Conservation (phyloP, 2,888 invertebrate species). For the Keiferia lycopersicella region DNA sequence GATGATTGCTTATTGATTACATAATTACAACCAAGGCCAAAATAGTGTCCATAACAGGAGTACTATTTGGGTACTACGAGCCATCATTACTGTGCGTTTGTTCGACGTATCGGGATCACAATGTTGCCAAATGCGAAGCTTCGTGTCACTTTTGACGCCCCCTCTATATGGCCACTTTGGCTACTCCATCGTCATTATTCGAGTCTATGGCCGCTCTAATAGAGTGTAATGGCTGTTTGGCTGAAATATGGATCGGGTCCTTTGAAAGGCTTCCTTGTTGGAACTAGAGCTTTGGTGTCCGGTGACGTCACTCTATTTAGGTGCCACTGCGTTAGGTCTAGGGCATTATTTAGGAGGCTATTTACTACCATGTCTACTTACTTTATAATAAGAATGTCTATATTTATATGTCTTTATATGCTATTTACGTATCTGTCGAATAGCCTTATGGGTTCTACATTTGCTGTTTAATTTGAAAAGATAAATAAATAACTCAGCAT, state of each 20-base stretch:
- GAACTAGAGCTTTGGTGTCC: slow-evolving; percentile 28
- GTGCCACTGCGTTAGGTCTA: too few species aligned
- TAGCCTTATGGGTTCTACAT: too few species aligned
- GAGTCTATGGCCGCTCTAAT: slow-evolving; percentile 50
- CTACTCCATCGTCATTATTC: slow-evolving; percentile 12
- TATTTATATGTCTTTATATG: too few species aligned
- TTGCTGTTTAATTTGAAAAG: too few species aligned
- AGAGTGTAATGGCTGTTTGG: slow-evolving; percentile 52
- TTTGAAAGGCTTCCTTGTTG: slow-evolving; percentile 48
- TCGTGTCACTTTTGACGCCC: slow-evolving; percentile 70
- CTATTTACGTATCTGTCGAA: too few species aligned
- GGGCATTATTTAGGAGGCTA: too few species aligned
- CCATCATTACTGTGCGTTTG: slow-evolving; percentile 70
- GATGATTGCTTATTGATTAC: not conserved
- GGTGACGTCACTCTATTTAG: not conserved
- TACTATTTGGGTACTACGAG: slow-evolving; percentile 28
- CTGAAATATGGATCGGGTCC: slow-evolving; percentile 51
- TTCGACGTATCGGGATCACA: slow-evolving; percentile 76
- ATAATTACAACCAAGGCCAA: slow-evolving; percentile 22
- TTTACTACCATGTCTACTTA: too few species aligned
- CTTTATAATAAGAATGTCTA: too few species aligned
- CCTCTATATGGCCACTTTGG: slow-evolving; percentile 40
- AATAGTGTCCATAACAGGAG: slow-evolving; percentile 33
- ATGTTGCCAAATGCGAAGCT: slow-evolving; percentile 75
- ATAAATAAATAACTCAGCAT: too few species aligned